A percentile compares a stretch with the other conserved stretches of the same genome.
These are phyloP conservation scores for Halocaridina rubra DNA, from an alignment of 2,888 invertebrate species.

Conservation along the genomic window DNA sequence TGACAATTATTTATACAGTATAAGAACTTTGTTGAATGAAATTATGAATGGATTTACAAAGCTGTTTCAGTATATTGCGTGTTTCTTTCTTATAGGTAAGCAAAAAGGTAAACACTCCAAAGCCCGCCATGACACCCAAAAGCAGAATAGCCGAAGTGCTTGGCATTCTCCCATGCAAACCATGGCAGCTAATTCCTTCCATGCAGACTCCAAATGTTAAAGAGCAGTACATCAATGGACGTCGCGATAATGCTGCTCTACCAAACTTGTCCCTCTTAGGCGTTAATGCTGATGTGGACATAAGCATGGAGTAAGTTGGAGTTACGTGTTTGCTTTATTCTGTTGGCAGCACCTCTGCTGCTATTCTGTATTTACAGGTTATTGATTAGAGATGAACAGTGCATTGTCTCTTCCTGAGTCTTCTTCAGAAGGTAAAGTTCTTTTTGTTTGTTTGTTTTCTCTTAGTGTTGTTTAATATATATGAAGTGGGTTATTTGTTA, in stretches of 20 bases:
- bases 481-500: no score
- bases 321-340: neutral
- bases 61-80: no score
- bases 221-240: neutral
- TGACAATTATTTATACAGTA: no score
- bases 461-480: no score
- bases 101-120: slow-evolving; percentile 24
- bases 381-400: no score
- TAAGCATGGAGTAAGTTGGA: slow-evolving; percentile 46
- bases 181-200: slow-evolving; percentile 48
- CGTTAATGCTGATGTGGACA: slow-evolving; percentile 46
- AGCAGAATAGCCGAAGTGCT: slow-evolving; percentile 53
- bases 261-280: slow-evolving; percentile 56
- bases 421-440: no score
- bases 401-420: no score
- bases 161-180: slow-evolving; percentile 52
- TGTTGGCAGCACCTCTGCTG: neutral
- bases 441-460: no score
- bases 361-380: no score
- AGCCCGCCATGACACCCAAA: slow-evolving; percentile 49
- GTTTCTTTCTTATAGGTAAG: slow-evolving; percentile 19
- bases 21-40: no score
- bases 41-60: no score
- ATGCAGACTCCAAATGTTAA: slow-evolving; percentile 36
- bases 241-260: slow-evolving; percentile 38